These are phyloP conservation scores for Dione vanillae DNA, from an alignment of 2,888 invertebrate species.

Conservation along the genomic window DNA sequence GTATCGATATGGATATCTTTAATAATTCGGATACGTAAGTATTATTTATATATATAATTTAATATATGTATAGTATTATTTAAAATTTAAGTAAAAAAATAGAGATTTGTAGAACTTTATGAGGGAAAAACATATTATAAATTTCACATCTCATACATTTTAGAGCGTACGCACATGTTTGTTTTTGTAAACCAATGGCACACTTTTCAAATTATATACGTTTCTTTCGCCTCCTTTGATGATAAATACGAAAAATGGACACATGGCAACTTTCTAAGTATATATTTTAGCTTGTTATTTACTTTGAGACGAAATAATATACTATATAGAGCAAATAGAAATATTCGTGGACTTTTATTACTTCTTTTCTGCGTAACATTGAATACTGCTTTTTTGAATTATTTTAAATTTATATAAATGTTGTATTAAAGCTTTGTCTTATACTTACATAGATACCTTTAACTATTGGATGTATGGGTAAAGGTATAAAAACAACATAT, in stretches of 20 bases:
- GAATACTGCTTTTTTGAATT: too few relatives aligned
- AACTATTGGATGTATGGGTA: too few relatives aligned
- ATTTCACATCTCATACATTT: not conserved
- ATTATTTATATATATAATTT: not conserved
- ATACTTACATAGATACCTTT: too few relatives aligned
- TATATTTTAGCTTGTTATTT: not conserved
- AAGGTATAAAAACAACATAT: too few relatives aligned
- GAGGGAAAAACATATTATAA: not conserved
- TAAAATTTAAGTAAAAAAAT: not conserved
- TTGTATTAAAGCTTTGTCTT: too few relatives aligned
- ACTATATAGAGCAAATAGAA: too few relatives aligned
- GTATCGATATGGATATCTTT: slow-evolving; percentile 50
- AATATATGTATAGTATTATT: too few relatives aligned
- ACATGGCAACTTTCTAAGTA: not conserved
- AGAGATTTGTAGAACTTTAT: not conserved
- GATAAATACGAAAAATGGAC: slow-evolving; percentile 13
- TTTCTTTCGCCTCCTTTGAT: slow-evolving; percentile 16
- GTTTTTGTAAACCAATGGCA: slow-evolving; percentile 16
- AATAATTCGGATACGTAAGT: slow-evolving; percentile 53
- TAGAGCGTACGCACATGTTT: slow-evolving; percentile 2
- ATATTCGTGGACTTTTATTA: too few relatives aligned
- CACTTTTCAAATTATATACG: slow-evolving; percentile 9
- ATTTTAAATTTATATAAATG: too few relatives aligned
- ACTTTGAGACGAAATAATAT: not conserved
- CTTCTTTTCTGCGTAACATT: too few relatives aligned